A percentile compares a stretch with the other conserved stretches of the same genome.
Conservation (phyloP, 2,888 invertebrate species). For the Eupithecia centaureata region DNA sequence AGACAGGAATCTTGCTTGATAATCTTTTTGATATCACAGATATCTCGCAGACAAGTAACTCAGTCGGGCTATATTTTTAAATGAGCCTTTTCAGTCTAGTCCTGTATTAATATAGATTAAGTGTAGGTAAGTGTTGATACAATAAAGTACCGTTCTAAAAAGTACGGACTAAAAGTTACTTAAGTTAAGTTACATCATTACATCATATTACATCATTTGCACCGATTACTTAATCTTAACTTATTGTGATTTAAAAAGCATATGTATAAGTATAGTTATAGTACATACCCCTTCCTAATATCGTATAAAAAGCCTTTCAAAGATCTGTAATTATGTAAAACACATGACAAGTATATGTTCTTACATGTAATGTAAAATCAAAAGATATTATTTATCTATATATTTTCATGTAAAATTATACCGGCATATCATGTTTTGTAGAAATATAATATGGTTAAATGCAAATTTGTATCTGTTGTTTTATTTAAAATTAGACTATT, state of each 20-base stretch:
- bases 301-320: conserved; percentile 50
- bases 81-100: conserved; percentile 66
- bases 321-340: conserved; percentile 68
- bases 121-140: conserved; percentile 28
- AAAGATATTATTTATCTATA: conserved; percentile 50
- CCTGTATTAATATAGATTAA: conserved; percentile 58
- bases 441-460: conserved; percentile 73
- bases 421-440: conserved; percentile 80
- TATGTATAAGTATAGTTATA: conserved; percentile 6
- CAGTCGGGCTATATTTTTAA: conserved; percentile 8
- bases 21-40: not conserved
- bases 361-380: conserved; percentile 33
- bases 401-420: conserved; percentile 63
- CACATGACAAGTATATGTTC: conserved; percentile 63
- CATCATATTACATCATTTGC: conserved; percentile 39
- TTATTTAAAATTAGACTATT: conserved; percentile 5
- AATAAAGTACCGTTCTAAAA: conserved; percentile 6
- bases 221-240: conserved; percentile 29
- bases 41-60: not conserved
- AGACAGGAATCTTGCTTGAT: too few species aligned
- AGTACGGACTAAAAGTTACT: conserved; percentile 17
- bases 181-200: too few species aligned
- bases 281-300: conserved; percentile 30
- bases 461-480: conserved; percentile 47
- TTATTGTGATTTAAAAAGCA: conserved; percentile 25